phyloP scores from a whole-genome alignment of 2,797 vertebrate genomes.

The Cuniculus paca region DNA sequence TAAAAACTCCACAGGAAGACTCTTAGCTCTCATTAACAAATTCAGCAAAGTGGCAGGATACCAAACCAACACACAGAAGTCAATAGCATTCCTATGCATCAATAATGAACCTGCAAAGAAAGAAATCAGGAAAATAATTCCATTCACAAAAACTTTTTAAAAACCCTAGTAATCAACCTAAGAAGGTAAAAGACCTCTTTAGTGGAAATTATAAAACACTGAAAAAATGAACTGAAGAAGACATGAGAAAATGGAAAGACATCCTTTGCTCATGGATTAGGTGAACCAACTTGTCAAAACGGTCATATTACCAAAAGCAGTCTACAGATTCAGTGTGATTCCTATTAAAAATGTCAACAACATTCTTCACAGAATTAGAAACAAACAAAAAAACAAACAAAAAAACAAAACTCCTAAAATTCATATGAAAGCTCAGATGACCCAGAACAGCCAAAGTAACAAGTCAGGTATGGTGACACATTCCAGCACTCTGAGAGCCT shows the following conservation, averaged over 20 bases:
- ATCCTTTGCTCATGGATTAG: not conserved
- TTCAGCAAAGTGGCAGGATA: not conserved
- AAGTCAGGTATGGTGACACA: not conserved
- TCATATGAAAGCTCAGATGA: not conserved
- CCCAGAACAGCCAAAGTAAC: not conserved
- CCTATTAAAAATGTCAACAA: not conserved
- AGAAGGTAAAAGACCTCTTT: not conserved
- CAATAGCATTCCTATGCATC: not conserved
- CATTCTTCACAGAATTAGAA: not conserved
- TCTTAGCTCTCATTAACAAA: not conserved
- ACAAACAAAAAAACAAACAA: not conserved
- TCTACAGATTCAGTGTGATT: not conserved
- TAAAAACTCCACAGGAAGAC: not conserved
- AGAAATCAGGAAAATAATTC: not conserved
- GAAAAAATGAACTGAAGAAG: not conserved
- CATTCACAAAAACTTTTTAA: not conserved
- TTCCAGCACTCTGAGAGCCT: not conserved
- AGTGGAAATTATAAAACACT: not conserved
- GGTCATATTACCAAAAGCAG: not conserved
- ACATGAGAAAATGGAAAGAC: not conserved
- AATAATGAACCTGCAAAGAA: not conserved
- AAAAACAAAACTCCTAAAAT: not conserved
- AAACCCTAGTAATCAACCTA: not conserved
- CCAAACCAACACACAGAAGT: not conserved
- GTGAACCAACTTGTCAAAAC: not conserved